Evolutionary conservation across 2,797 vertebrate genomes (phyloP).

Genomic region (Eulemur rubriventer): DNA sequence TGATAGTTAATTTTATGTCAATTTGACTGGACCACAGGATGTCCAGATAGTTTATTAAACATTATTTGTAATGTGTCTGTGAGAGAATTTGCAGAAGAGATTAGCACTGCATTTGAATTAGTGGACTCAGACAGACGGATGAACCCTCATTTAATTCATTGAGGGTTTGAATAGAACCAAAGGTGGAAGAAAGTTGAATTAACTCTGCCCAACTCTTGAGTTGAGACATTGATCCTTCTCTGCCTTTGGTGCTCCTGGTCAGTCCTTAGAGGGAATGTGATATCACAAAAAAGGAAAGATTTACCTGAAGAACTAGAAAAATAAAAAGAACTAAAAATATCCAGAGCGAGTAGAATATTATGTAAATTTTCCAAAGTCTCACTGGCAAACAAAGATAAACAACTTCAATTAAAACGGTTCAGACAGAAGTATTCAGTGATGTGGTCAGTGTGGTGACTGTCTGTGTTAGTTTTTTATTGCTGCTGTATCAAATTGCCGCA

Average conservation of each 20-base stretch:
- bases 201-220: not conserved
- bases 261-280: not conserved
- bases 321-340: not conserved
- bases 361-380: not conserved
- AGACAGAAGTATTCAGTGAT: not conserved
- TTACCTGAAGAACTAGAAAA: not conserved
- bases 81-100: not conserved
- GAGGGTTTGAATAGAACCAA: not conserved
- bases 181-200: not conserved
- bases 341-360: not conserved
- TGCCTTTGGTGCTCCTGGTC: not conserved
- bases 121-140: not conserved
- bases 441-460: not conserved
- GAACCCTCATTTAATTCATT: not conserved
- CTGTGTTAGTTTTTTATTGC: not conserved
- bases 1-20: not conserved
- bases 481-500: not conserved
- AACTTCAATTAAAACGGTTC: not conserved
- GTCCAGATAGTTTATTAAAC: not conserved
- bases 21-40: not conserved
- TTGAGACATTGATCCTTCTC: not conserved
- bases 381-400: not conserved
- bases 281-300: not conserved
- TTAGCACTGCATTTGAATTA: not conserved
- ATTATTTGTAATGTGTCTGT: not conserved